Evolutionary conservation across 2,797 vertebrate genomes (phyloP).

Genomic region (Lerista edwardsae): DNA sequence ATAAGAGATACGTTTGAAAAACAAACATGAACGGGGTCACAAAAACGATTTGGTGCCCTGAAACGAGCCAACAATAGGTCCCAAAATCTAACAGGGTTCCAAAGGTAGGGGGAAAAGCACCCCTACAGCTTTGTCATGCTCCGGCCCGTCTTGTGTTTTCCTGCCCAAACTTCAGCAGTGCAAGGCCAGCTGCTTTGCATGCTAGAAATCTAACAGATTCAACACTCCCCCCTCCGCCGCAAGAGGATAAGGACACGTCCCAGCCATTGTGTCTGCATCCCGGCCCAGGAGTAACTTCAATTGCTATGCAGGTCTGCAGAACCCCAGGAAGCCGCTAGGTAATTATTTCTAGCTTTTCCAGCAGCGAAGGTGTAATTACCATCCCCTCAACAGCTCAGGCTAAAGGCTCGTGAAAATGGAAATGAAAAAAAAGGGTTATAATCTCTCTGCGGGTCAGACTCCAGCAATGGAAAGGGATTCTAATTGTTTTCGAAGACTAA

Average conservation of each 20-base stretch:
- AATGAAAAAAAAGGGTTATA: conserved; percentile 17
- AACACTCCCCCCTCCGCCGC: no score
- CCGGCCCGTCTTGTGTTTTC: background rate
- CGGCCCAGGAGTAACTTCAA: background rate
- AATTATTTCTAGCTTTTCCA: conserved; percentile 37
- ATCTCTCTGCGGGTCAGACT: conserved; percentile 41
- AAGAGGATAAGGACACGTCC: background rate
- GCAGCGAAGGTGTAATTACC: conserved; percentile 45
- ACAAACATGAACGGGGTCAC: no score
- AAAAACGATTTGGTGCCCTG: no score
- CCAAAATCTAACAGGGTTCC: no score
- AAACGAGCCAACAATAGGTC: no score
- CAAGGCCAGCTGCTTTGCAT: background rate
- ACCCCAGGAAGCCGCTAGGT: conserved; percentile 22
- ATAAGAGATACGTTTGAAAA: no score
- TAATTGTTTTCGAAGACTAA: conserved; percentile 14
- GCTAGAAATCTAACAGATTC: background rate
- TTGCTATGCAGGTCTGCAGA: conserved; percentile 9
- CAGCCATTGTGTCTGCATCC: background rate
- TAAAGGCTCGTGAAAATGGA: conserved; percentile 40
- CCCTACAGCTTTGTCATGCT: background rate
- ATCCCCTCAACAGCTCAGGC: conserved; percentile 32
- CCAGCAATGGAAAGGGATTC: background rate
- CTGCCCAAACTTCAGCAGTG: background rate
- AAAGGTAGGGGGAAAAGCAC: no score